These are phyloP conservation scores for Periplaneta americana DNA, from an alignment of 1,140 invertebrate species.

Conservation along the genomic window DNA sequence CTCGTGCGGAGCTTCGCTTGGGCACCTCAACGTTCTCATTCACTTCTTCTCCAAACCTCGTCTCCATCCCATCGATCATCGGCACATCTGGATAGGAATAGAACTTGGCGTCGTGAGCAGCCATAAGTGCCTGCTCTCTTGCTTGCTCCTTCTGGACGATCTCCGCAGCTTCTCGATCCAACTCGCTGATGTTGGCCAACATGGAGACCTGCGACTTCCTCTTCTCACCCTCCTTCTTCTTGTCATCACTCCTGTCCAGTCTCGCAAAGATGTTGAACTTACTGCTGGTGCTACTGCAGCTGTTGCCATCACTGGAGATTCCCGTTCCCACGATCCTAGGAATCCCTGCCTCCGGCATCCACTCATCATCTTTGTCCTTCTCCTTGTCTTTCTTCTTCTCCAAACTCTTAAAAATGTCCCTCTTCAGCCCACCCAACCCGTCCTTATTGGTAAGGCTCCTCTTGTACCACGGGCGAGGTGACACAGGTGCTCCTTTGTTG, in stretches of 20 bases:
- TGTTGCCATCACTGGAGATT: conserved; percentile 20
- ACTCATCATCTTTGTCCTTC: conserved; percentile 26
- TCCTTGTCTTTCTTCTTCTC: conserved; percentile 23
- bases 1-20: conserved; percentile 43
- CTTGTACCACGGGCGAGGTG: conserved; percentile 61
- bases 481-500: conserved; percentile 30
- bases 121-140: conserved; percentile 32
- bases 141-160: conserved; percentile 57
- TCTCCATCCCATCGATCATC: not conserved
- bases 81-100: conserved; percentile 20
- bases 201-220: conserved; percentile 55
- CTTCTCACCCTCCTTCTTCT: conserved; percentile 38
- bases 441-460: conserved; percentile 33
- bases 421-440: conserved; percentile 21
- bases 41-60: not conserved
- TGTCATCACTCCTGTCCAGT: conserved; percentile 26
- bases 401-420: conserved; percentile 15
- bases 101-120: conserved; percentile 32
- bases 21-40: conserved; percentile 11
- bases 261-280: conserved; percentile 25
- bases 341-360: conserved; percentile 30
- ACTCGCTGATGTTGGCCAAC: conserved; percentile 72
- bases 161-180: conserved; percentile 70
- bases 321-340: conserved; percentile 17
- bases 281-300: conserved; percentile 28